These are phyloP conservation scores for Napeogenes inachia DNA, from an alignment of 2,888 invertebrate species.

Conservation along the genomic window DNA sequence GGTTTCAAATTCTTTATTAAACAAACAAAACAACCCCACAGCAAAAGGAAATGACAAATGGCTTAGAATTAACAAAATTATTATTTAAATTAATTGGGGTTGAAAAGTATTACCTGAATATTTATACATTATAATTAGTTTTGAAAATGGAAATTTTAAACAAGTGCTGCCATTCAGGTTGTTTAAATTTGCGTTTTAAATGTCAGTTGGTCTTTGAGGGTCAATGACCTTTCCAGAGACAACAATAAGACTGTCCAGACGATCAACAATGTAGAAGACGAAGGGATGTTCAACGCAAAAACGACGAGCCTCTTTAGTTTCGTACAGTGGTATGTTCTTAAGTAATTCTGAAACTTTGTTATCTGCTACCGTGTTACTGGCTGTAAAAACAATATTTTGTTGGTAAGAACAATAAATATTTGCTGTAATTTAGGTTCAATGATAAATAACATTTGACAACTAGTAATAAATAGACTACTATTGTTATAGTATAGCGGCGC, in stretches of 20 bases:
- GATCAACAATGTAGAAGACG: slow-evolving; percentile 79
- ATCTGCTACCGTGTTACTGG: slow-evolving; percentile 11
- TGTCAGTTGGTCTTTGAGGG: slow-evolving; percentile 60
- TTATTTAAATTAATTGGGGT: neutral
- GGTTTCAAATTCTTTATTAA: slow-evolving; percentile 41
- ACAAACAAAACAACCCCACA: slow-evolving; percentile 35
- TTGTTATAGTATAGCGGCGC: neutral
- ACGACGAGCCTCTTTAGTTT: slow-evolving; percentile 43
- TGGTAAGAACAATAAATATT: too few species aligned
- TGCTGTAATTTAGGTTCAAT: too few species aligned
- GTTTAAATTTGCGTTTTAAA: slow-evolving; percentile 32
- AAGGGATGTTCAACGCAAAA: slow-evolving; percentile 80
- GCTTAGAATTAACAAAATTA: slow-evolving; percentile 2
- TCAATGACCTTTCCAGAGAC: slow-evolving; percentile 78
- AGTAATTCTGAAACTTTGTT: slow-evolving; percentile 31
- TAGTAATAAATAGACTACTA: neutral
- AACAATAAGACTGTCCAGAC: slow-evolving; percentile 75
- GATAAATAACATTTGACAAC: too few species aligned
- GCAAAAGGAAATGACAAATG: slow-evolving; percentile 33
- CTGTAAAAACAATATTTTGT: too few species aligned
- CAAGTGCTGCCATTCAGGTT: neutral
- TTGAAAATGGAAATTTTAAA: neutral
- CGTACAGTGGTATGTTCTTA: slow-evolving; percentile 54
- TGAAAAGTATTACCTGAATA: neutral
- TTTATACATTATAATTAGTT: neutral